Evolutionary conservation across 2,113 vertebrate species (phyloP).

Genomic region (Eleginops maclovinus): DNA sequence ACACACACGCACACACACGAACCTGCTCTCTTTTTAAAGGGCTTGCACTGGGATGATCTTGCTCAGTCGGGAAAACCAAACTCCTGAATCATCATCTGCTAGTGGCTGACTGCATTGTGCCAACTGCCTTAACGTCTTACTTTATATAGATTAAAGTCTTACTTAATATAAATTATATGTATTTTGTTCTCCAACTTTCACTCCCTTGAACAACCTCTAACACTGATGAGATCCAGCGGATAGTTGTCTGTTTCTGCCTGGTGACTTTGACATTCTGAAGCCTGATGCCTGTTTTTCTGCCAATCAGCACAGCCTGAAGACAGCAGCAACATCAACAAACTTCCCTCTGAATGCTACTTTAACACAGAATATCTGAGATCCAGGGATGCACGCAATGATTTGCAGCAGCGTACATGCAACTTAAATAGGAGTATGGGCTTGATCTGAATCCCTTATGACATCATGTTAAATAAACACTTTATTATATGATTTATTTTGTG

Average conservation of each 20-base stretch:
- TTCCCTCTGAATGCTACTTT: slow-evolving; percentile 18
- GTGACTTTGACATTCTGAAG: not conserved
- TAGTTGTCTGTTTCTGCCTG: not conserved
- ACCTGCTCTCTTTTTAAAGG: slow-evolving; percentile 17
- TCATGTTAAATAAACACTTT: not conserved
- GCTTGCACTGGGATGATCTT: slow-evolving; percentile 7
- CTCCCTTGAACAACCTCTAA: not conserved
- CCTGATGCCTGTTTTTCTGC: slow-evolving; percentile 7
- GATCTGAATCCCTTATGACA: not conserved
- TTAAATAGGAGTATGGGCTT: not conserved
- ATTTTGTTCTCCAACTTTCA: not conserved
- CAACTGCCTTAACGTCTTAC: not conserved
- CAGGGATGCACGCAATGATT: not conserved
- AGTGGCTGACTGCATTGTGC: not conserved
- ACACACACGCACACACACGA: too few species aligned
- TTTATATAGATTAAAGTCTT: not conserved
- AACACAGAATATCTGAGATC: slow-evolving; percentile 29
- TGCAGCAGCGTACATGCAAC: not conserved
- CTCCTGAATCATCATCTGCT: not conserved
- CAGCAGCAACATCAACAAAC: not conserved
- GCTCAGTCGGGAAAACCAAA: slow-evolving; percentile 29
- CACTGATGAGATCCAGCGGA: not conserved
- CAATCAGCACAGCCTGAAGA: slow-evolving; percentile 8
- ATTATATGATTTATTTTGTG: not conserved
- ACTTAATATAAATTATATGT: too few species aligned